Conservation (phyloP, 2,888 invertebrate species). For the Copidosoma aretas region DNA sequence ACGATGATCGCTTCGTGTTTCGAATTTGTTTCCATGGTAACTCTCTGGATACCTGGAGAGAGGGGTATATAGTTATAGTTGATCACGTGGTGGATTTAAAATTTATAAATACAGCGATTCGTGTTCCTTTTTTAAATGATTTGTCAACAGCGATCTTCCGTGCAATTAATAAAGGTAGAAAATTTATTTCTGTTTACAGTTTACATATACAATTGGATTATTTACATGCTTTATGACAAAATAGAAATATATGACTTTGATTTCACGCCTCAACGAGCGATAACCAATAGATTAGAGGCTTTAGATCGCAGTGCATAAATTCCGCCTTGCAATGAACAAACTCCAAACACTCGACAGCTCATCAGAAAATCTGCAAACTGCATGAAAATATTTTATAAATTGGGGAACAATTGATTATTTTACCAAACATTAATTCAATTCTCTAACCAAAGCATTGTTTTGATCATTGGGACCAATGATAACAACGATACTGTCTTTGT, state of each 20-base stretch:
- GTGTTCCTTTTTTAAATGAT: too few species aligned
- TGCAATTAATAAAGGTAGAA: slow-evolving; percentile 18
- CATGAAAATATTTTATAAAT: slow-evolving; percentile 46
- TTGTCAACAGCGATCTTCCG: too few species aligned
- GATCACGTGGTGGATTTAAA: too few species aligned
- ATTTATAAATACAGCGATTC: too few species aligned
- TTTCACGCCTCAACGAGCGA: slow-evolving; percentile 42
- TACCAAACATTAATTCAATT: not conserved
- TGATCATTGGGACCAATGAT: slow-evolving; percentile 82
- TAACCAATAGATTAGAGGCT: slow-evolving; percentile 67
- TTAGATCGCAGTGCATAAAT: slow-evolving; percentile 78
- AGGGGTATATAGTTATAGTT: too few species aligned
- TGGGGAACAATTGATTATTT: not conserved
- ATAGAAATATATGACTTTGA: slow-evolving; percentile 2
- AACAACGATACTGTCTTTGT: slow-evolving; percentile 73
- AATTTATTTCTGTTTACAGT: not conserved
- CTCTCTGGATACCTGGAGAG: not conserved
- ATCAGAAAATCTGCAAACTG: slow-evolving; percentile 89
- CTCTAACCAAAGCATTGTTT: slow-evolving; percentile 74
- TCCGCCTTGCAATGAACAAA: slow-evolving; percentile 88
- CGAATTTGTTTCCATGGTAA: slow-evolving; percentile 45
- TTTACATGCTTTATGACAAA: not conserved
- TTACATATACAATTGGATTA: not conserved
- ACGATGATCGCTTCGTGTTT: too few species aligned
- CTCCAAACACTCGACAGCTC: slow-evolving; percentile 76